These are phyloP conservation scores for Archocentrus centrarchus DNA, from an alignment of 2,113 vertebrate species.

Conservation along the genomic window DNA sequence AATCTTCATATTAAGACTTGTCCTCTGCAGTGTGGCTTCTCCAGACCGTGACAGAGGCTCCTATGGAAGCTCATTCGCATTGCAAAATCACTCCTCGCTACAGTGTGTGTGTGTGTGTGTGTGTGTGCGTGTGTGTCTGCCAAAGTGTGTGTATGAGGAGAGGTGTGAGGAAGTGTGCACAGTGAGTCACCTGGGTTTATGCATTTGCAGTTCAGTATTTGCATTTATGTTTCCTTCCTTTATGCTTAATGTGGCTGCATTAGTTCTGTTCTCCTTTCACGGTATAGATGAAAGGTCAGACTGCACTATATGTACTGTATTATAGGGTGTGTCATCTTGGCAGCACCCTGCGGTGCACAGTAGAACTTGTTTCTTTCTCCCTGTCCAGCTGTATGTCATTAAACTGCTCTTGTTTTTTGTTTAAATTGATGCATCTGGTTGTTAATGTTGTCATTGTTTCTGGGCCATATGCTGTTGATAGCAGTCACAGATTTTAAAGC, in stretches of 20 bases:
- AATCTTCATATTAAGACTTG: constrained; percentile 20
- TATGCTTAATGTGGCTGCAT: neutral
- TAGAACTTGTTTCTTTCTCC: neutral
- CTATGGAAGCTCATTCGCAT: constrained; percentile 40
- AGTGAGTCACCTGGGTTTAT: constrained; percentile 1
- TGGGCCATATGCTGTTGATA: constrained; percentile 20
- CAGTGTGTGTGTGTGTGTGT: neutral
- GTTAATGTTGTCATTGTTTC: constrained; percentile 9
- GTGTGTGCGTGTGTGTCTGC: neutral
- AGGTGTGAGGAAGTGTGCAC: neutral
- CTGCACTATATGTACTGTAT: neutral
- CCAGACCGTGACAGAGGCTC: constrained; percentile 23
- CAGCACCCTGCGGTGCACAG: constrained; percentile 1
- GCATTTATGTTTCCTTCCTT: neutral
- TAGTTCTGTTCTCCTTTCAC: neutral
- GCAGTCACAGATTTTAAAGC: constrained; percentile 20
- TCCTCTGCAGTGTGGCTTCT: constrained; percentile 33
- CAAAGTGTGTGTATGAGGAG: neutral
- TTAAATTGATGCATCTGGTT: constrained; percentile 24
- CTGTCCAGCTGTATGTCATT: neutral
- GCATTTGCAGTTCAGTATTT: neutral
- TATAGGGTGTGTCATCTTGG: neutral
- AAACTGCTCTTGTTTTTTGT: neutral
- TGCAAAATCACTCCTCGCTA: constrained; percentile 37
- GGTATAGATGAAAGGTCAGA: constrained; percentile 5